These are phyloP conservation scores for Geopemphigus sp. DNA, from an alignment of 1,140 invertebrate genomes.

Conservation along the genomic window DNA sequence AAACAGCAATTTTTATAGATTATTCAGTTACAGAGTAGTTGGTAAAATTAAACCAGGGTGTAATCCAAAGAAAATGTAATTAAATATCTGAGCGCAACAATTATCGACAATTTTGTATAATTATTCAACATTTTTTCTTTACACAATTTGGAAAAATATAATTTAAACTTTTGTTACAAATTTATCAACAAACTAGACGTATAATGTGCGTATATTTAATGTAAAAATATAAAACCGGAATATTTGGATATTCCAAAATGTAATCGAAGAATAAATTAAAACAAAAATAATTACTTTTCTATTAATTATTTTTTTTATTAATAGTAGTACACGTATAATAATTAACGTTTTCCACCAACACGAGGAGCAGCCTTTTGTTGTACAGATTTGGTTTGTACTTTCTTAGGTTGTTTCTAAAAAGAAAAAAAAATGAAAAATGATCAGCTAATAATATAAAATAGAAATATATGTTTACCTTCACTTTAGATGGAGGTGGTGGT, in stretches of 20 bases:
- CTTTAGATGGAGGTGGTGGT: conserved; percentile 67
- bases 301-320: conserved; percentile 32
- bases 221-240: too few species aligned
- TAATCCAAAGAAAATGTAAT: too few species aligned
- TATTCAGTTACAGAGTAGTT: conserved; percentile 35
- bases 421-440: conserved; percentile 51
- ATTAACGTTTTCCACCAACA: conserved; percentile 91
- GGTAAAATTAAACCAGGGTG: background rate
- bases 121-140: too few species aligned
- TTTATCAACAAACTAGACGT: too few species aligned
- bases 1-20: conserved; percentile 2
- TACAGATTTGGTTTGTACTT: conserved; percentile 82
- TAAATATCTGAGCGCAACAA: too few species aligned
- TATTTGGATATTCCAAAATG: background rate
- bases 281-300: background rate
- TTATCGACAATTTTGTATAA: too few species aligned
- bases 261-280: background rate
- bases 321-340: conserved; percentile 51
- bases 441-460: conserved; percentile 20
- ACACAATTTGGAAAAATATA: too few species aligned
- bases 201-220: too few species aligned
- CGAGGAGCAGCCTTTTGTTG: conserved; percentile 77
- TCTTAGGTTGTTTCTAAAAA: conserved; percentile 60
- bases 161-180: too few species aligned
- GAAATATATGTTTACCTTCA: conserved; percentile 59